Base-by-base conservation (phyloP, 1,140 invertebrate species). In the Anastrepha ludens region DNA sequence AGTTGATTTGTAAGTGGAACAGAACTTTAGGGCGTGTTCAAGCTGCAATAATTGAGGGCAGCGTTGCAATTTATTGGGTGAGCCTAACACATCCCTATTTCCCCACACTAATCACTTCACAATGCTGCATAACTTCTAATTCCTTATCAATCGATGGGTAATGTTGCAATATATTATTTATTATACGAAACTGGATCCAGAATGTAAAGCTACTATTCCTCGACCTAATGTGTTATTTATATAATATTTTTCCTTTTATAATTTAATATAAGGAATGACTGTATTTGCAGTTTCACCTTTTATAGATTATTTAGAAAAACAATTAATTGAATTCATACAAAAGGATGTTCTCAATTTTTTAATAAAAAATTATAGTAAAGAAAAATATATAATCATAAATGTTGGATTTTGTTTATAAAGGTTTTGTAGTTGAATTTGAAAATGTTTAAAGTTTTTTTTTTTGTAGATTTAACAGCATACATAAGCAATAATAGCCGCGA, bases 331-430 rank as follows among this genome's bases (percentile, higher is more conserved):
- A 81, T 81, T 81, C 74, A 81, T 81, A 58, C n/a, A 50, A 55
- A 81, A 81, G 74, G n/a, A 81, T 81, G 47, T 81, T 81, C 74
- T 55, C 74, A 81, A 47, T 81, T 50, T 81, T 81, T 81, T 81
- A 81, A 50, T 20, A 50, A 81, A 81, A 81, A 55, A 81, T 81
- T 20, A 55, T 81, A 81, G 74, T 50, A 81, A 50, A 58, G 74
- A 81, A 81, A 81, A 55, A 55, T 20, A n/a, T 81, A 81, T 81
- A 50, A 81, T 47, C 70, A 81, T 81, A 74, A 74, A 74, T 41
- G 41, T 81, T 81, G 6, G 17, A 81, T 50, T 50, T 81, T 78
- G 15, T 81, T 81, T 74, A 41, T 81, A 74, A 74, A 29, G 29
- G 44, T 47, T 74, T 81, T 81, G 74, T 58, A 81, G 47, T 81